These are phyloP conservation scores for Xiphias gladius DNA, from an alignment of 2,113 vertebrate genomes.

Conservation along the genomic window DNA sequence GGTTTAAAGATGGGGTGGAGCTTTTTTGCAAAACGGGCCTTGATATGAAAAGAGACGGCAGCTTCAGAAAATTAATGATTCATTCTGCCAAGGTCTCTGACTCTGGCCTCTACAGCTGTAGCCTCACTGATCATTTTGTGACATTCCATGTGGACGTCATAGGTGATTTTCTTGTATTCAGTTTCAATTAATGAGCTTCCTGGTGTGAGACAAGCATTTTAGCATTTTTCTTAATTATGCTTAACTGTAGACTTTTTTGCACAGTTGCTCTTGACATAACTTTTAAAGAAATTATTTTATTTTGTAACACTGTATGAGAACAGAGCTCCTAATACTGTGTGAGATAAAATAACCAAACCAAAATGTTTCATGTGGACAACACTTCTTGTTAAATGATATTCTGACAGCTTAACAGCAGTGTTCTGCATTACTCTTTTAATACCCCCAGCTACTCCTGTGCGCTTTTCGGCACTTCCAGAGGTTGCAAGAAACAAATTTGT, in stretches of 20 bases:
- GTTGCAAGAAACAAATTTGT: conserved; percentile 80
- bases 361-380: conserved; percentile 15
- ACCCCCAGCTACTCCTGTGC: conserved; percentile 78
- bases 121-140: conserved; percentile 86
- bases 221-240: background rate
- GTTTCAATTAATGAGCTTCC: conserved; percentile 19
- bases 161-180: conserved; percentile 83
- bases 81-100: conserved; percentile 86
- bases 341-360: conserved; percentile 7
- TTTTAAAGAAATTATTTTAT: background rate
- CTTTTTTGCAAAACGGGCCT: conserved; percentile 85
- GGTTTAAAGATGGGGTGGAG: conserved; percentile 92
- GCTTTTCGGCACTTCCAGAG: conserved; percentile 79
- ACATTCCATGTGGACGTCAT: conserved; percentile 90
- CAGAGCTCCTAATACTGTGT: background rate
- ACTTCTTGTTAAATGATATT: conserved; percentile 8
- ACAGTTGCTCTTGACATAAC: background rate
- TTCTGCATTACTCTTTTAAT: conserved; percentile 66
- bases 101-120: conserved; percentile 89
- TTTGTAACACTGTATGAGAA: background rate
- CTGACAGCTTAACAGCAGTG: conserved; percentile 57
- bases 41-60: conserved; percentile 86
- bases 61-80: conserved; percentile 85
- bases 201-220: conserved; percentile 9
- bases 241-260: background rate